Base-by-base conservation (phyloP, 2,113 vertebrate genomes). In the Tonatia bakeri region DNA sequence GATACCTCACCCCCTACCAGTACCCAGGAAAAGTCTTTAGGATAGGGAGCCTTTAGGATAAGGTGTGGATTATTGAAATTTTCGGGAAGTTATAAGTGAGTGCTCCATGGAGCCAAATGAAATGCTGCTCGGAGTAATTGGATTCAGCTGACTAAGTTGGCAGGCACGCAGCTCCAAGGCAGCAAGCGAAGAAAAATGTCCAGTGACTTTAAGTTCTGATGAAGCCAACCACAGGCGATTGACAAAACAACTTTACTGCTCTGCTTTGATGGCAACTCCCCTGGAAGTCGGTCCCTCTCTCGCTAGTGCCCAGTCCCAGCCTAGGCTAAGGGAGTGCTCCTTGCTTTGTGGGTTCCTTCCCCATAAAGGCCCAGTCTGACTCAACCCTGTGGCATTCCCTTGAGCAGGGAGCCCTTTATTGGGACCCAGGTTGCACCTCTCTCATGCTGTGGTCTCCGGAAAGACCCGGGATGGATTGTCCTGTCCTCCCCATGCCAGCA, bases 101-200 rank as follows among this genome's bases (percentile, higher is more conserved):
- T 98, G 98, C 97, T 98, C 98, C 98, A 98, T 97, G 97, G 97
- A 98, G 98, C 97, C 98, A 98, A 99, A 99, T 99, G 98, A 99
- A 99, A 98, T 98, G 98, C 98, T 98, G 95, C 97, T 98, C 75
- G 91, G 95, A 96, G 98, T 99, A 98, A 99, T 99, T 99, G 98
- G 98, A 99, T 99, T 99, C 98, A 98, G 98, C 98, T 98, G 98
- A 98, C 98, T 98, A 98, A 98, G 98, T 98, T 99, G 99, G 98
- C 98, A 98, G 98, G 97, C 98, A 73, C 73, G 95, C 98, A 98
- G 98, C 98, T 99, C 97, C 97, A 96, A 99, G 98, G 98, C 98
- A 98, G 97, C 96, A 40, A 98, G 98, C 83, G 94, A 98, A 98
- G 98, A 98, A 98, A 98, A 98, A 98, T 98, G 98, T 98, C 96